These are phyloP conservation scores for Gallinago media DNA, from an alignment of 2,113 vertebrate species.

Conservation along the genomic window DNA sequence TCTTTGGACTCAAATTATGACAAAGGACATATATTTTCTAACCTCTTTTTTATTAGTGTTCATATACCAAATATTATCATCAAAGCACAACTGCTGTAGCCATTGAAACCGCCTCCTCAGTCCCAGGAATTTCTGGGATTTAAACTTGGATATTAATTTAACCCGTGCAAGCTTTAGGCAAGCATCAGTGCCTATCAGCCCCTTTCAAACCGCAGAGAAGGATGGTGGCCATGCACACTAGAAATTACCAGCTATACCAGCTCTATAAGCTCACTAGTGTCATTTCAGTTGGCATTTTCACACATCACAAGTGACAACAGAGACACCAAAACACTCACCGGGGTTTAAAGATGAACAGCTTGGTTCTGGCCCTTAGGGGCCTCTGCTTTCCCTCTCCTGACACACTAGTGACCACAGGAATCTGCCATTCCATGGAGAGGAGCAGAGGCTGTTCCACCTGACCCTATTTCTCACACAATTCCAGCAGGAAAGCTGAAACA, in stretches of 20 bases:
- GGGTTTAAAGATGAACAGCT: neutral
- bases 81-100: neutral
- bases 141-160: neutral
- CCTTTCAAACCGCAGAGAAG: neutral
- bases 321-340: neutral
- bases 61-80: neutral
- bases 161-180: neutral
- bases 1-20: neutral
- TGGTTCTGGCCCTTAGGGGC: neutral
- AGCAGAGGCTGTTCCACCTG: neutral
- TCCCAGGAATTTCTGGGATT: neutral
- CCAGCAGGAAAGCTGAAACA: neutral
- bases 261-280: neutral
- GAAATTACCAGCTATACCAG: neutral
- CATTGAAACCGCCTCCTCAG: neutral
- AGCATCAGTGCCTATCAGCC: neutral
- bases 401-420: neutral
- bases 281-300: neutral
- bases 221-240: neutral
- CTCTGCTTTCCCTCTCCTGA: neutral
- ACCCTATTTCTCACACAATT: neutral
- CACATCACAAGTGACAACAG: neutral
- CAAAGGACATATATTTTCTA: neutral
- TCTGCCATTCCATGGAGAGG: neutral
- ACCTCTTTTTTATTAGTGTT: neutral